Evolutionary conservation across 2,888 invertebrate genomes (phyloP).

Genomic region (Zhuqinia jingwanae): DNA sequence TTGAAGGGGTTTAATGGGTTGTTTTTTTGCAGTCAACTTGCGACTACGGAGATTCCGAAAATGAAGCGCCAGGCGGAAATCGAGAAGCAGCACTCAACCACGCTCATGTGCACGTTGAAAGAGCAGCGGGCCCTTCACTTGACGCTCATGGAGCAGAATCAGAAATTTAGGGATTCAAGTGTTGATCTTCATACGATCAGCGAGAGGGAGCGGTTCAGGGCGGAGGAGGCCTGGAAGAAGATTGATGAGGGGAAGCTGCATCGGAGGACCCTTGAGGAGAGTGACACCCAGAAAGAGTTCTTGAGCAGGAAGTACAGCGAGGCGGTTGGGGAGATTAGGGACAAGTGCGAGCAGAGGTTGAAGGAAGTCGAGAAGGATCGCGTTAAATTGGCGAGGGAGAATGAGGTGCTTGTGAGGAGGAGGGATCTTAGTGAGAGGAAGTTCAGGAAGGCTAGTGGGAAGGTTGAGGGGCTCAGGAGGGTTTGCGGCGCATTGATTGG

Average conservation of each 20-base stretch:
- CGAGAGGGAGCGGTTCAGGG: not conserved
- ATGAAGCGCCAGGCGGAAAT: too few species aligned
- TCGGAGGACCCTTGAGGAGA: not conserved
- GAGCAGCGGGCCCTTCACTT: too few species aligned
- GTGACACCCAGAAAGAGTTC: not conserved
- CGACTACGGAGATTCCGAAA: too few species aligned
- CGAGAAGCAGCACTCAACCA: too few species aligned
- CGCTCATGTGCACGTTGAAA: too few species aligned
- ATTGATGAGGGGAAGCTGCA: not conserved
- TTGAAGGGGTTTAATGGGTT: too few species aligned
- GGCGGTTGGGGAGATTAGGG: not conserved
- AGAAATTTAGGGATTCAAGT: too few species aligned
- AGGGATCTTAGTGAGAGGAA: not conserved
- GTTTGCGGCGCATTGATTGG: not conserved
- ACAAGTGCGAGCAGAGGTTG: not conserved
- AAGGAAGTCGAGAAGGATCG: slow-evolving; percentile 12
- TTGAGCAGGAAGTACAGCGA: not conserved
- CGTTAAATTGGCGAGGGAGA: not conserved
- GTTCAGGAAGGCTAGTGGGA: not conserved
- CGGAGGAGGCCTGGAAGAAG: slow-evolving; percentile 7
- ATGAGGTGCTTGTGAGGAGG: not conserved
- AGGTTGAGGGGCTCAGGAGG: not conserved
- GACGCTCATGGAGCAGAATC: too few species aligned
- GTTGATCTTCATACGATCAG: too few species aligned
- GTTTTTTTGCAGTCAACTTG: too few species aligned